Evolutionary conservation across 2,113 vertebrate species (phyloP), one percentile per base, ranked within the genome.

Genomic region (Crotalus viridis): DNA sequence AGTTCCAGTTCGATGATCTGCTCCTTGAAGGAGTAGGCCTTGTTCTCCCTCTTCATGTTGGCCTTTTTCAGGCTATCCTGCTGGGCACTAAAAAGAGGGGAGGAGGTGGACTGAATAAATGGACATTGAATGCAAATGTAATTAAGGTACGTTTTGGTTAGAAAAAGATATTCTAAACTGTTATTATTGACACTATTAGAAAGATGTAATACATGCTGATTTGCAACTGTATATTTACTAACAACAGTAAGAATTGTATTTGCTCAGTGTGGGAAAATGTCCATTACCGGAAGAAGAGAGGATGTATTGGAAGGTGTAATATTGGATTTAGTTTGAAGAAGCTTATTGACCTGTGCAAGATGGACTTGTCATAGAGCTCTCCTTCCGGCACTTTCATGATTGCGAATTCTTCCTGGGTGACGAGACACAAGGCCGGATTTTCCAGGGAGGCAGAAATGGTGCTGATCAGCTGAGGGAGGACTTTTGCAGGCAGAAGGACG

Each of bases 31-130:
- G 99, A 99, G 59, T 99, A 99, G 13, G 99, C 99, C 94, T 99
- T 99, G 95, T 99, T 99, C 97, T 99, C 99, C 88, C 99, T 98
- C 96, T 99, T 99, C 98, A 99, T 98, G 96, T 99, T 99, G 93
- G 97, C 98, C 93, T 99, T 99, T 97, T 99, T 99, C 90, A 98
- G 97, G 95, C 98, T 99, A 94, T 99, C 99, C 96, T 99, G 99
- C 89, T 99, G 98, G 89, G 99, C 98, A 94, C 99, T 99, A 93
- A 93, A 91, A 95, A 95, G 13, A 52, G 85, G 94, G 90, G 1
- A 87, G 6, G 33, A 8, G 1, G 48, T 51, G 48, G 48, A 51
- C 48, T 51, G 48, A 51, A 9, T 51, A 51, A 51, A 51, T 51
- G 48, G 1, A 51, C 1, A 51, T 0, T 51, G 48, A 51, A 9